Base-by-base conservation (phyloP, 2,113 vertebrate species). In the Channa argus region DNA sequence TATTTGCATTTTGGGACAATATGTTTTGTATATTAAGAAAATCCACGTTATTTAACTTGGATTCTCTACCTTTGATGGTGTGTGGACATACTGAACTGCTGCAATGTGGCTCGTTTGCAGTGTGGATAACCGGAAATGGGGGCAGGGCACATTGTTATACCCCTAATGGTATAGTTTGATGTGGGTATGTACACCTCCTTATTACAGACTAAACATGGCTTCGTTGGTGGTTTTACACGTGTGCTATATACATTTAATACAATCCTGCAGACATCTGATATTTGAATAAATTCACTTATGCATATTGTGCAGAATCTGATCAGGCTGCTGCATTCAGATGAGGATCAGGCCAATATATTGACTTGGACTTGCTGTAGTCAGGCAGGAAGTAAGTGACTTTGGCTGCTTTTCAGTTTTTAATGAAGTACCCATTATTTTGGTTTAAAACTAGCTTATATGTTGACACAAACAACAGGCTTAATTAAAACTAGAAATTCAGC, bases 291-390 rank as follows among this genome's bases (percentile, higher is more conserved):
- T 63, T 63, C 13, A 38, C 34, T 59, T 55, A 51, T 79, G 65
- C 54, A 43, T 45, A 60, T 63, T 70, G 63, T 66, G 77, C 56
- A 14, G 44, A 60, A 38, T 55, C 60, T 59, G 59, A 69, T 76
- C 14, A 63, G 63, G 71, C 51, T 34, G 46, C 64, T 74, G 69
- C 73, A 44, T 59, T 70, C 46, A 53, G n/a, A 82, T 63, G 68
- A 88, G 61, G 46, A 47, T 45, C 12, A 43, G 37, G 55, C 44
- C 24, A 8, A 45, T 65, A 50, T 82, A 84, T 84, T 79, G 85
- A 84, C 45, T 69, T 46, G 82, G 63, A 59, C 51, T 5, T 2
- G 68, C 47, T 64, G 64, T 36, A 54, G 71, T 79, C 71, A 64
- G 76, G 46, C 63, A 66, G 79, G 44, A 75, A 41, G 70, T 43